Conservation (phyloP, 2,797 vertebrate species). For the Chromobotia macracanthus region DNA sequence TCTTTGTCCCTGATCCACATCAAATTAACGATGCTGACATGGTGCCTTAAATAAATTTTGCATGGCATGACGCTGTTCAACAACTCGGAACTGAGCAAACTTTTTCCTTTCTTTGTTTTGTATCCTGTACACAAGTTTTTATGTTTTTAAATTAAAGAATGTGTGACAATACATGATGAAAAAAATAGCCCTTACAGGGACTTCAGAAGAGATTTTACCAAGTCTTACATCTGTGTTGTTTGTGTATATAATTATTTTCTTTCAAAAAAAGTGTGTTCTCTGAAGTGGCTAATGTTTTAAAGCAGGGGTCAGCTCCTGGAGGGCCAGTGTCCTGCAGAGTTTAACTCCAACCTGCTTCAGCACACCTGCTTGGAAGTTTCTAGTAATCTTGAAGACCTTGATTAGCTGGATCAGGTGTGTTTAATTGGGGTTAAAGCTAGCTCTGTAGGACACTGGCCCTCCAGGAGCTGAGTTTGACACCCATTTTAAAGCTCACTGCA, state of each 20-base stretch:
- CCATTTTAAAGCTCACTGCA: neutral
- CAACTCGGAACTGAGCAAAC: conserved; percentile 23
- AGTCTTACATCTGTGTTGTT: conserved; percentile 48
- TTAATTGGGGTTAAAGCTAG: too few species aligned
- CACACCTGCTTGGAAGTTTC: too few species aligned
- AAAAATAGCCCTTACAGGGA: conserved; percentile 20
- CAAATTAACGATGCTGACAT: conserved; percentile 13
- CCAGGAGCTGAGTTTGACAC: too few species aligned
- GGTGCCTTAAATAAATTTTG: conserved; percentile 47
- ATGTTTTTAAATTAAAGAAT: neutral
- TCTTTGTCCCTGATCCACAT: conserved; percentile 30
- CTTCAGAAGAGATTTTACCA: conserved; percentile 61
- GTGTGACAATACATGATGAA: neutral
- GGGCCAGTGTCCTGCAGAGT: too few species aligned
- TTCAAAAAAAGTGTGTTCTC: conserved; percentile 16
- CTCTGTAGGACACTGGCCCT: too few species aligned
- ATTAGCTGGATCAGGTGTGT: too few species aligned
- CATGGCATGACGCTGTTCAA: conserved; percentile 53
- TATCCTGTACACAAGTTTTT: conserved; percentile 22
- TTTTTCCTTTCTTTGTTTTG: conserved; percentile 18
- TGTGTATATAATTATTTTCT: conserved; percentile 45
- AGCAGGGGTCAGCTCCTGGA: neutral
- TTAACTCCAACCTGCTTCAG: too few species aligned
- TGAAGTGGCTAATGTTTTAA: conserved; percentile 47
- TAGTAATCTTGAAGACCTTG: too few species aligned